Conservation (phyloP, 2,888 invertebrate genomes). For the Andrena bucephala region DNA sequence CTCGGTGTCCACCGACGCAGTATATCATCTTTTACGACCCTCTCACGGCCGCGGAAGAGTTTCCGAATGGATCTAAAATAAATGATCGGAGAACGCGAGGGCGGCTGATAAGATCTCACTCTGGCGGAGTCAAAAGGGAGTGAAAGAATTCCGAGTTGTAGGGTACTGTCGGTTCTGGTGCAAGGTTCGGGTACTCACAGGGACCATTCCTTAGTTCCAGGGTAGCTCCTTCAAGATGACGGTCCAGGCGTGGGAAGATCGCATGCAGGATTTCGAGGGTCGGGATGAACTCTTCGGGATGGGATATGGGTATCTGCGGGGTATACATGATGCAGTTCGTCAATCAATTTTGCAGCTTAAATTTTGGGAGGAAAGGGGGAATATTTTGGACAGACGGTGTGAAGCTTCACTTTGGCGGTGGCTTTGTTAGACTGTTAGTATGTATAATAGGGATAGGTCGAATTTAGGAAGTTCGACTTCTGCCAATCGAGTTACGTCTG, state of each 20-base stretch:
- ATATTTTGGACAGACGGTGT: no score
- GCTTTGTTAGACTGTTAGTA: no score
- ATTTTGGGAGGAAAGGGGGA: neutral
- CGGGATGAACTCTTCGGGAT: conserved; percentile 7
- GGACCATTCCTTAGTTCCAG: no score
- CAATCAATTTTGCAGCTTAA: neutral
- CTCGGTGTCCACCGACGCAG: neutral
- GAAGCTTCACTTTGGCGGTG: no score
- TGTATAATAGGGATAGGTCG: no score
- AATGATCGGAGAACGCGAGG: no score
- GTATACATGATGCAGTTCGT: neutral
- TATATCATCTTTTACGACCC: conserved; percentile 31
- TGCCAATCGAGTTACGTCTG: no score
- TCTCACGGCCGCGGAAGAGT: conserved; percentile 1
- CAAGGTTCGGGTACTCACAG: no score
- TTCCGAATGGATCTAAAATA: neutral
- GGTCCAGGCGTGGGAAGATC: neutral
- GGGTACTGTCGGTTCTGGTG: no score
- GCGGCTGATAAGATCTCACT: neutral
- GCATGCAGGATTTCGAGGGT: conserved; percentile 21
- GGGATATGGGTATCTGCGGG: neutral
- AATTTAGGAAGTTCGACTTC: no score
- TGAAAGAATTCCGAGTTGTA: neutral
- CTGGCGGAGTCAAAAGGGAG: neutral
- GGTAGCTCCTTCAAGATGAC: neutral